Conservation (phyloP, 1,140 invertebrate genomes). For the Epicauta chinensis region DNA sequence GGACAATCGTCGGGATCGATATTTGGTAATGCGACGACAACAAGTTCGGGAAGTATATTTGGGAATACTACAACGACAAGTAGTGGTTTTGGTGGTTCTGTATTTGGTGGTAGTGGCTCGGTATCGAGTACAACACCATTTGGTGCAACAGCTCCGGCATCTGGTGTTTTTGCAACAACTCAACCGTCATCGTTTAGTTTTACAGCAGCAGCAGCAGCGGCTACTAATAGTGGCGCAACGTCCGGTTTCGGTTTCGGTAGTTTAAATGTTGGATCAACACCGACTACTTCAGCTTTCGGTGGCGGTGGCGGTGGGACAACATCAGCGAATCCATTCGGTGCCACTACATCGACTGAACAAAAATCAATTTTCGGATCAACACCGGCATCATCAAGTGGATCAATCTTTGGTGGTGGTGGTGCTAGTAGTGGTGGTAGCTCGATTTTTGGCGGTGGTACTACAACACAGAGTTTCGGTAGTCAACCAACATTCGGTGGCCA, state of each 20-base stretch:
- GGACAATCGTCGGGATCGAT: constrained; percentile 11
- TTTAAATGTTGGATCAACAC: constrained; percentile 24
- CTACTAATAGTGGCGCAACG: background rate
- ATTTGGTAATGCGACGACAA: constrained; percentile 7
- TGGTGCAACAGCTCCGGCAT: background rate
- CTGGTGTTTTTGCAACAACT: too few species aligned
- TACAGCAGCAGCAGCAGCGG: background rate
- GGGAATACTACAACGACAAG: constrained; percentile 15
- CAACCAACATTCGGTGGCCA: constrained; percentile 26
- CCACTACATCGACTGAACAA: background rate
- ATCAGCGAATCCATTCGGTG: constrained; percentile 25
- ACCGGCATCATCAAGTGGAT: constrained; percentile 9
- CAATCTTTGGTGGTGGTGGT: constrained; percentile 10
- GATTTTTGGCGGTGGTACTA: constrained; percentile 5
- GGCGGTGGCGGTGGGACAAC: constrained; percentile 5
- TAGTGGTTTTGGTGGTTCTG: constrained; percentile 21
- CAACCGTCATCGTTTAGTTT: constrained; percentile 9
- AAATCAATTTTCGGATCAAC: constrained; percentile 5
- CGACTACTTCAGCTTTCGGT: constrained; percentile 13
- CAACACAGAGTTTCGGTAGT: constrained; percentile 5
- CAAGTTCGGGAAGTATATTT: constrained; percentile 20
- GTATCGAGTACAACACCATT: background rate
- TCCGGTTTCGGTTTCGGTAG: constrained; percentile 26
- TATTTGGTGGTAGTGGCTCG: constrained; percentile 10
- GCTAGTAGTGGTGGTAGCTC: constrained; percentile 6